phyloP scores from a whole-genome alignment of 2,888 invertebrate species.

The Tanytarsus gracilentus region DNA sequence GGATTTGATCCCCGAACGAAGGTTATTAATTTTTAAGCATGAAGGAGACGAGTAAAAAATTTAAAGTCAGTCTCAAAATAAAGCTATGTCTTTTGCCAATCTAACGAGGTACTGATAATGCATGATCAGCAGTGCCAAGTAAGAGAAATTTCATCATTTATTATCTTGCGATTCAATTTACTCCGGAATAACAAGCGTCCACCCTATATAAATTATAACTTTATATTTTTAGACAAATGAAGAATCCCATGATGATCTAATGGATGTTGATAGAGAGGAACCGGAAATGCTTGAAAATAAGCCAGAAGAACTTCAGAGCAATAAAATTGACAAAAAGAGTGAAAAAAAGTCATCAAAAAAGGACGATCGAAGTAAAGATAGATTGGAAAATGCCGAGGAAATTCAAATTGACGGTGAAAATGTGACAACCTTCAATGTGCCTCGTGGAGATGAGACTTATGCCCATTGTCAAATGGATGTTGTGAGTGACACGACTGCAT shows the following conservation, averaged over 20 bases:
- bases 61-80: too few species aligned
- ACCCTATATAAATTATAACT: too few species aligned
- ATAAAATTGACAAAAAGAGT: constrained; percentile 43
- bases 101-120: too few species aligned
- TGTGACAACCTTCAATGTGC: constrained; percentile 55
- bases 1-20: too few species aligned
- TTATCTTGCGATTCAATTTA: too few species aligned
- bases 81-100: too few species aligned
- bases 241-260: constrained; percentile 44
- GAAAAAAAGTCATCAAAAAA: constrained; percentile 40
- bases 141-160: too few species aligned
- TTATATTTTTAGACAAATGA: too few species aligned
- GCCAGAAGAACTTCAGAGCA: constrained; percentile 42
- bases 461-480: constrained; percentile 58
- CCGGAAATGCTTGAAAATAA: constrained; percentile 36
- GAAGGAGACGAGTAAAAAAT: too few species aligned
- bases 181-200: too few species aligned
- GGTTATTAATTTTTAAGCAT: too few species aligned
- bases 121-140: too few species aligned
- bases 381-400: constrained; percentile 46
- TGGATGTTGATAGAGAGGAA: constrained; percentile 44
- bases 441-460: constrained; percentile 61
- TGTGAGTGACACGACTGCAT: constrained; percentile 35
- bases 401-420: constrained; percentile 68
- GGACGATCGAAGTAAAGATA: constrained; percentile 42